Evolutionary conservation across 2,888 invertebrate species (phyloP), one percentile per base, ranked within the genome.

Genomic region (Corbicula japonica): DNA sequence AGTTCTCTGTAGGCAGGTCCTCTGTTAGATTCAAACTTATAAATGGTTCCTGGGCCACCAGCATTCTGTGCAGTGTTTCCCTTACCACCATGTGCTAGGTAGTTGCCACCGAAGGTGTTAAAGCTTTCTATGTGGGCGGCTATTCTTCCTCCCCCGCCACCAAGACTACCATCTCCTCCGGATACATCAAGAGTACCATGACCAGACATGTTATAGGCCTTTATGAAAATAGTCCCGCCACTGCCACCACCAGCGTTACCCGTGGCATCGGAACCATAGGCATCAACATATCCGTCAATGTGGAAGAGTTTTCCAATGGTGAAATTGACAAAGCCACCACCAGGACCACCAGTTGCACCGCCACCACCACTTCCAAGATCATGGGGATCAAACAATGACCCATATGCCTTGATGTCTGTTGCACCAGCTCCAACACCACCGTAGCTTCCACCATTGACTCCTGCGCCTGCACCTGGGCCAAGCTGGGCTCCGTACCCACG

Each of bases 1-100:
- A 90, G 81, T 58, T 90, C 89, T 50, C 90, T 75, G 80, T 90
- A 90, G 41, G 82, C 73, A 8, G 90, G 89, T 5, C 90, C 90
- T 62, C 87, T 68, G 32, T 73, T 73, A 1, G 89, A 88, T 58
- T 90, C 90, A 76, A 85, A 89, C 68, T 89, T 89, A 69, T 89
- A 90, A 1, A 88, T 77, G 2, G 90, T 89, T 28, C 90, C 90
- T 15, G 90, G 89, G 0, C 89, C 90, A 8, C 90, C 90, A 58
- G 73, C 77, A 48, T 74, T 66, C n/a, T 66, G 48, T n/a, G 74
- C 48, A 30, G 32, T 63, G 32, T 61, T 23, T 23, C 81, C 79
- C 10, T 8, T 2, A 12, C 90, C 90, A 12, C 90, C 90, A 65
- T 80, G 76, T 21, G 83, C 75, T 5, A 82, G 62, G 69, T 89